Conservation (phyloP, 2,113 vertebrate species). For the Athene noctua region DNA sequence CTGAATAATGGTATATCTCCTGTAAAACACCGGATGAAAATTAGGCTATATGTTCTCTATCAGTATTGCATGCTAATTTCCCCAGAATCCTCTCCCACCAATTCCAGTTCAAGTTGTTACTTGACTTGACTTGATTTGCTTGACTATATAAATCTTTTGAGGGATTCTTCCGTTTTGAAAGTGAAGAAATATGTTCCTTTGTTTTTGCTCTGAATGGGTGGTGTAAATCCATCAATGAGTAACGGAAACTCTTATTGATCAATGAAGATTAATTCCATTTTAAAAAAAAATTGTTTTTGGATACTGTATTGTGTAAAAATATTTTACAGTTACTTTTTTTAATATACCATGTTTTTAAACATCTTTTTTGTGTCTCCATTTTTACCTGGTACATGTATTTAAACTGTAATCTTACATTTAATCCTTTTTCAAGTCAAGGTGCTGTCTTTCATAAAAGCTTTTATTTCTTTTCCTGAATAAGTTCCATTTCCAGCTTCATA, state of each 20-base stretch:
- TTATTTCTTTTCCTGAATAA: not conserved
- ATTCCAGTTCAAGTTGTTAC: not conserved
- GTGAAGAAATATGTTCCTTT: not conserved
- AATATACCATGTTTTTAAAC: not conserved
- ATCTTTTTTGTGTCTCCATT: not conserved
- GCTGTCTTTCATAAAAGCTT: not conserved
- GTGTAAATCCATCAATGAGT: not conserved
- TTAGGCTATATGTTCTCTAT: not conserved
- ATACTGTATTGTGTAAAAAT: not conserved
- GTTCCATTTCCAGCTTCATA: not conserved
- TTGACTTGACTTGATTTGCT: not conserved
- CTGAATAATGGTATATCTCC: not conserved
- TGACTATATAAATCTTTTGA: not conserved
- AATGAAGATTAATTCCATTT: not conserved
- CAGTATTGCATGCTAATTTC: not conserved
- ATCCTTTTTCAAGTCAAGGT: not conserved
- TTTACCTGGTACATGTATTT: not conserved
- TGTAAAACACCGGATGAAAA: not conserved
- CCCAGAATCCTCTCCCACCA: not conserved
- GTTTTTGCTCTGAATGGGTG: not conserved
- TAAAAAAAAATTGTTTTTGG: not conserved
- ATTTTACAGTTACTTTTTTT: not conserved
- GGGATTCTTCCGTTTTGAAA: not conserved
- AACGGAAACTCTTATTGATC: not conserved
- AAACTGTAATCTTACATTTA: not conserved